Evolutionary conservation across 2,888 invertebrate species (phyloP).

Genomic region (Sinopyrophorus schimmeli): DNA sequence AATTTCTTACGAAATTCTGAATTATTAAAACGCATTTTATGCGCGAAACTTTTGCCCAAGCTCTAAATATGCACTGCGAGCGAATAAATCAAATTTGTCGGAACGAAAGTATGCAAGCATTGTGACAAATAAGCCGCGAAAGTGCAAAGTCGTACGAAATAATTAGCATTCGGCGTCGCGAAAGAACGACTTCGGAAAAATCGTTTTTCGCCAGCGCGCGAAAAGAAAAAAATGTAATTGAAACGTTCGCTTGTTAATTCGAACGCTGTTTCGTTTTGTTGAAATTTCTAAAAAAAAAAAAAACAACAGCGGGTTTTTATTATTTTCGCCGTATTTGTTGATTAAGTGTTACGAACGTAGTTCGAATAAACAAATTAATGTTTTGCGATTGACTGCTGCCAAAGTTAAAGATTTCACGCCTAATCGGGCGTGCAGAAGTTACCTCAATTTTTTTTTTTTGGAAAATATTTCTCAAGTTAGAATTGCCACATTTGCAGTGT

Average conservation of each 20-base stretch:
- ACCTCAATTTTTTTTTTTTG: too few species aligned
- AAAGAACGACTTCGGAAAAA: too few species aligned
- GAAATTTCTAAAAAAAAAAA: not conserved
- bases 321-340: not conserved
- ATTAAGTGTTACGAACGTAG: not conserved
- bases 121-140: slow-evolving; percentile 27
- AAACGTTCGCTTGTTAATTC: not conserved
- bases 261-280: too few species aligned
- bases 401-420: not conserved
- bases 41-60: too few species aligned
- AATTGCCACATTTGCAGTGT: too few species aligned
- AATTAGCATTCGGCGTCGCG: slow-evolving; percentile 19
- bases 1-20: slow-evolving; percentile 16
- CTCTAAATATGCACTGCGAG: slow-evolving; percentile 32
- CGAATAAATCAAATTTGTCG: slow-evolving; percentile 30
- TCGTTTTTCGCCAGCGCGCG: too few species aligned
- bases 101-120: slow-evolving; percentile 28
- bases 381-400: not conserved
- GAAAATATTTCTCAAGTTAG: too few species aligned
- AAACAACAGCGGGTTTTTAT: slow-evolving; percentile 1
- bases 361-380: not conserved
- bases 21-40: slow-evolving; percentile 13
- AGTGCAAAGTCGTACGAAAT: slow-evolving; percentile 5
- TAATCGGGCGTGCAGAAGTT: too few species aligned
- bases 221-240: too few species aligned